These are phyloP conservation scores for Pedetes capensis DNA, from an alignment of 2,113 vertebrate species.

Conservation along the genomic window DNA sequence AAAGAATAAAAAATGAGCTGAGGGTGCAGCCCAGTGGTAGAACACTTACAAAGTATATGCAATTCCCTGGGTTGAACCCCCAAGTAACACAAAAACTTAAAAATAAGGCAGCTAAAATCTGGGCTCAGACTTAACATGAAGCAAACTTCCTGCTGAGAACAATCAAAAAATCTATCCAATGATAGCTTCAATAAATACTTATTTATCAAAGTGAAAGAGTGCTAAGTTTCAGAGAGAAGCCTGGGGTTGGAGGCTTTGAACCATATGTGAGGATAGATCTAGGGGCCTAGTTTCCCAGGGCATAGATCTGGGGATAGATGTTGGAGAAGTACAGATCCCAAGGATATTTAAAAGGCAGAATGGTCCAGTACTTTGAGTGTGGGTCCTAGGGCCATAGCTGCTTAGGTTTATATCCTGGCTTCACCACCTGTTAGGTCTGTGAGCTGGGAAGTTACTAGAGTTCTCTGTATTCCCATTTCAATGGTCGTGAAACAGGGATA, in stretches of 20 bases:
- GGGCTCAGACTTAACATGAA: neutral
- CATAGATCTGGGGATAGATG: neutral
- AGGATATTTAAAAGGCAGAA: neutral
- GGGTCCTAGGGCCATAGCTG: neutral
- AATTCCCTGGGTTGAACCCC: too few relatives aligned
- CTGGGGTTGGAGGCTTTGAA: neutral
- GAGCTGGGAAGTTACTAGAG: neutral
- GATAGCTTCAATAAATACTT: neutral
- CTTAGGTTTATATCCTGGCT: neutral
- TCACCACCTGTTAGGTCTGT: neutral
- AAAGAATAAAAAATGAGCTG: too few relatives aligned
- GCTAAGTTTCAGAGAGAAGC: neutral
- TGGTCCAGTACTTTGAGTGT: neutral
- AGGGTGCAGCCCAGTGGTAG: too few relatives aligned
- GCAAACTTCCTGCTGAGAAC: neutral
- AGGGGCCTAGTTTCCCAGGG: neutral
- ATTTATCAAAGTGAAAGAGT: neutral
- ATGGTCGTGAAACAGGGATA: neutral
- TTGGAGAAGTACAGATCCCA: neutral
- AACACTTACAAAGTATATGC: too few relatives aligned
- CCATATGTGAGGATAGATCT: neutral
- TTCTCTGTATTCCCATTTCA: neutral
- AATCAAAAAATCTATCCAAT: neutral
- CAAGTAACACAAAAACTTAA: too few relatives aligned
- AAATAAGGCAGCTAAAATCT: too few relatives aligned